Conservation (phyloP, 2,888 invertebrate genomes). For the Gymnocheta viridis region DNA sequence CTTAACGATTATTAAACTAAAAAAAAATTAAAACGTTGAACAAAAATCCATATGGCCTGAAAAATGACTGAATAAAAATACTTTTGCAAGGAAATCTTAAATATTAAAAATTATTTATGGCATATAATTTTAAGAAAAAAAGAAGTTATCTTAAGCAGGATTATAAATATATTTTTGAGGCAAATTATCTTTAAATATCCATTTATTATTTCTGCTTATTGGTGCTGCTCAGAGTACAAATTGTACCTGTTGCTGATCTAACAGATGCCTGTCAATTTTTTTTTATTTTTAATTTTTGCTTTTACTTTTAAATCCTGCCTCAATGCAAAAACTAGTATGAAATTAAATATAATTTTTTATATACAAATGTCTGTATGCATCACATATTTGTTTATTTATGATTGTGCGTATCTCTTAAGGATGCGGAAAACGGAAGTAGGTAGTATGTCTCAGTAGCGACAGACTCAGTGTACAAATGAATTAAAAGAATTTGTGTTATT, state of each 20-base stretch:
- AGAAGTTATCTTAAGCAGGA: slow-evolving; percentile 1
- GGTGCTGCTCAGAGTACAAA: background rate
- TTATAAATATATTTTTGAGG: background rate
- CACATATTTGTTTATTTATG: background rate
- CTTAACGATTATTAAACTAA: background rate
- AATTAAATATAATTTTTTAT: background rate
- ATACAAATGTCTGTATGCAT: background rate
- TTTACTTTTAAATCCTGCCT: slow-evolving; percentile 43
- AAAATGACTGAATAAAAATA: background rate
- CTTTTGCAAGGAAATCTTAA: background rate
- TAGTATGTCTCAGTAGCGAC: slow-evolving; percentile 63
- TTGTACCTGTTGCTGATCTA: slow-evolving; percentile 56
- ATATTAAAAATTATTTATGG: background rate
- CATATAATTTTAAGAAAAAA: background rate
- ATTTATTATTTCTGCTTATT: background rate
- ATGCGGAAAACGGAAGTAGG: slow-evolving; percentile 68
- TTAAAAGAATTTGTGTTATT: slow-evolving; percentile 34
- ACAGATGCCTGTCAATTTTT: slow-evolving; percentile 44
- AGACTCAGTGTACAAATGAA: slow-evolving; percentile 30
- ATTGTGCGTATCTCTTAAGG: slow-evolving; percentile 38
- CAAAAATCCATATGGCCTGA: slow-evolving; percentile 2
- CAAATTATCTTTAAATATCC: slow-evolving; percentile 13
- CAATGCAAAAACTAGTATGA: slow-evolving; percentile 41
- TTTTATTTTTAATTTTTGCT: background rate
- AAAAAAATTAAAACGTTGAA: background rate